A percentile compares a stretch with the other conserved stretches of the same genome.
Evolutionary conservation across 2,113 vertebrate species (phyloP).

Genomic region (Podocnemis expansa): DNA sequence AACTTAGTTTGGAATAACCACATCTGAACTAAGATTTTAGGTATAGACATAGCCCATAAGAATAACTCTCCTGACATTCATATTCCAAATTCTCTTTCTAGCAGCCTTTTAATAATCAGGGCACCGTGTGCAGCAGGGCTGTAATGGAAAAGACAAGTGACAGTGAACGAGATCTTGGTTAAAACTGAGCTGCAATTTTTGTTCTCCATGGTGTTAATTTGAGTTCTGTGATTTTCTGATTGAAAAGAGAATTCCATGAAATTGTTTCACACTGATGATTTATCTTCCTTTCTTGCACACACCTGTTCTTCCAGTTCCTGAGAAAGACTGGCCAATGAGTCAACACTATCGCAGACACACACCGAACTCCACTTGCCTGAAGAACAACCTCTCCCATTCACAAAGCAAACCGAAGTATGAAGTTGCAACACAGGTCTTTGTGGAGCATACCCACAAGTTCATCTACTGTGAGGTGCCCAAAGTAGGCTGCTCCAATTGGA

Average conservation of each 20-base stretch:
- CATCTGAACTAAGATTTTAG: no score
- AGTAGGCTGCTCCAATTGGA: slow-evolving; percentile 77
- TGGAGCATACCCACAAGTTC: slow-evolving; percentile 67
- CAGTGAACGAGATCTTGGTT: neutral
- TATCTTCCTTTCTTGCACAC: neutral
- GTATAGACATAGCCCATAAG: no score
- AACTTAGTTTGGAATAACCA: no score
- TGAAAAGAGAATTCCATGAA: neutral
- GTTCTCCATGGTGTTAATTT: neutral
- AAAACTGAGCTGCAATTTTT: neutral
- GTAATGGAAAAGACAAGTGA: neutral
- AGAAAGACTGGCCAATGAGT: slow-evolving; percentile 44
- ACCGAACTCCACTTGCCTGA: slow-evolving; percentile 44
- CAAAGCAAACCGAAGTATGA: neutral
- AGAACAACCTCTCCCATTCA: slow-evolving; percentile 20
- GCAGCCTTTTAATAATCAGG: neutral
- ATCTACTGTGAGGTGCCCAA: slow-evolving; percentile 77
- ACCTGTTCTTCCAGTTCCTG: neutral
- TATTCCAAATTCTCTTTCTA: neutral
- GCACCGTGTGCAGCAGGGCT: neutral
- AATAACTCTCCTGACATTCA: neutral
- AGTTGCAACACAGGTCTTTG: slow-evolving; percentile 57
- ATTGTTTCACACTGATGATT: neutral
- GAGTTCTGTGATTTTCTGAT: neutral
- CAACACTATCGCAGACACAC: slow-evolving; percentile 47